phyloP scores from a whole-genome alignment of 2,888 invertebrate genomes.

The Heliothis peltigera region DNA sequence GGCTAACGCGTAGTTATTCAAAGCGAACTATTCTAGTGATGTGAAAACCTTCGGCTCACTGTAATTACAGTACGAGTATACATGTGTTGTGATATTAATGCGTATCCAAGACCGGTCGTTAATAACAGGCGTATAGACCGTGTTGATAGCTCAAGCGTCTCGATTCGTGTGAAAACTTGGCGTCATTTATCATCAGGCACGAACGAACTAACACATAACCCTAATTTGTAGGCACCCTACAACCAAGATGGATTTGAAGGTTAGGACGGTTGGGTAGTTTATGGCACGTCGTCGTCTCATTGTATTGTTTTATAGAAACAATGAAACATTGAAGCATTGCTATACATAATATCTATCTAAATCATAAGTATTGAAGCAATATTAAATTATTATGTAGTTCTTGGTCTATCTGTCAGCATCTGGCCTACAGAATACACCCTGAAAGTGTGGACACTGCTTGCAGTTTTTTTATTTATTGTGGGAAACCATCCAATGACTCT shows the following conservation, averaged over 20 bases:
- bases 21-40: conserved; percentile 34
- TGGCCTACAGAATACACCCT: too few species aligned
- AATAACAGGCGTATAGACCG: conserved; percentile 53
- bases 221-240: conserved; percentile 54
- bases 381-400: too few species aligned
- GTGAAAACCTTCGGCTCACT: conserved; percentile 57
- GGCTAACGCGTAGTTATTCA: conserved; percentile 6
- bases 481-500: too few species aligned
- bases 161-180: conserved; percentile 62
- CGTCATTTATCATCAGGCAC: conserved; percentile 60
- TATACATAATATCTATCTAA: too few species aligned
- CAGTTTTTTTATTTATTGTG: too few species aligned
- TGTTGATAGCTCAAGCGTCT: conserved; percentile 57
- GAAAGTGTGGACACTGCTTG: too few species aligned
- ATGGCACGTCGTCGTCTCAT: conserved; percentile 19
- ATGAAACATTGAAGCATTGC: too few species aligned
- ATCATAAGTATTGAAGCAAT: too few species aligned
- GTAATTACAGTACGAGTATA: conserved; percentile 53
- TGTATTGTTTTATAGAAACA: conserved; percentile 6
- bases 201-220: conserved; percentile 46
- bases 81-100: conserved; percentile 55
- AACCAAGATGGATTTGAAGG: conserved; percentile 45
- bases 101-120: conserved; percentile 61
- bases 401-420: too few species aligned
- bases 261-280: conserved; percentile 20